A percentile compares a stretch with the other conserved stretches of the same genome.
These are phyloP conservation scores for Gnathonemus longibarbis DNA, from an alignment of 2,113 vertebrate genomes.

Conservation along the genomic window DNA sequence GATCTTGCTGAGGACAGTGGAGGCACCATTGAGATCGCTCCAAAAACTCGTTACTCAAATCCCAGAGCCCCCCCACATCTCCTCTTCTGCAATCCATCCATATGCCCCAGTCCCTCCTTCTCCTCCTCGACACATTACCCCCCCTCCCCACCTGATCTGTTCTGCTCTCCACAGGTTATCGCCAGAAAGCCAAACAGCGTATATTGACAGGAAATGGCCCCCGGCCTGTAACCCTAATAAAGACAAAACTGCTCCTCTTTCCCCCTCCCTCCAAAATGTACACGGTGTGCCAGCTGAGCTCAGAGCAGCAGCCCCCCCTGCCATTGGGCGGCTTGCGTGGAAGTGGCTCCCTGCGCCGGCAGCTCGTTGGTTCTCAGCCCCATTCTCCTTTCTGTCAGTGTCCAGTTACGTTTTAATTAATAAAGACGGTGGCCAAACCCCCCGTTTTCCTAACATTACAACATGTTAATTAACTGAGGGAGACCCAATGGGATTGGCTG, in stretches of 20 bases:
- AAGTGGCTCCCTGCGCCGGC: not conserved
- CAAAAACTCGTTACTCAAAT: not conserved
- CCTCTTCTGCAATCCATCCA: not conserved
- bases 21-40: not conserved
- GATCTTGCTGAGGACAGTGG: not conserved
- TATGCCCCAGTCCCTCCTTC: not conserved
- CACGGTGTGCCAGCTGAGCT: not conserved
- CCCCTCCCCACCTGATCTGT: not conserved
- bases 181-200: slow-evolving; percentile 27
- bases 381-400: not conserved
- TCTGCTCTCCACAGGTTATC: slow-evolving; percentile 27
- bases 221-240: slow-evolving; percentile 30
- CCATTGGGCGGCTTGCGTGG: not conserved
- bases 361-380: no score
- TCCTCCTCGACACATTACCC: not conserved
- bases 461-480: slow-evolving; percentile 22
- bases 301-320: not conserved
- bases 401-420: slow-evolving; percentile 26
- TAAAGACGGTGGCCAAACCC: slow-evolving; percentile 7
- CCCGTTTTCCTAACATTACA: not conserved
- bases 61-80: not conserved
- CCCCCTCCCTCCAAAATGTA: not conserved
- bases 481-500: slow-evolving; percentile 9
- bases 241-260: slow-evolving; percentile 29
- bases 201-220: slow-evolving; percentile 38